phyloP scores from a whole-genome alignment of 1,140 invertebrate genomes.

The Linepithema humile region DNA sequence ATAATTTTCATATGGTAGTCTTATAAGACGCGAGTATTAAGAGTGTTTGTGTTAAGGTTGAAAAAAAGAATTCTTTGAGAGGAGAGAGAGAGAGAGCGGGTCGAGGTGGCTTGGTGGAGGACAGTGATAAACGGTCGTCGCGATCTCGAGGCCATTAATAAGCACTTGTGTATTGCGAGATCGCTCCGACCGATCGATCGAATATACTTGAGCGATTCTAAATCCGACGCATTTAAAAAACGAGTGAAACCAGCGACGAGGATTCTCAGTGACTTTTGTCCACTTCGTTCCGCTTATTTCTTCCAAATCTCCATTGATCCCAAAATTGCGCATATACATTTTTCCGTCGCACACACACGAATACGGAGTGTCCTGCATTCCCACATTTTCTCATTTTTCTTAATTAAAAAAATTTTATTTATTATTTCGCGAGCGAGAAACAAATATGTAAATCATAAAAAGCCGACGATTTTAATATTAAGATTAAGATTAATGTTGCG shows the following conservation, averaged over 20 bases:
- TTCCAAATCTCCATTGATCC: not conserved
- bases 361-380: not conserved
- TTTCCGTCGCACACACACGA: not conserved
- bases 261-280: not conserved
- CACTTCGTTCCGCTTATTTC: not conserved
- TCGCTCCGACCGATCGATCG: constrained; percentile 69
- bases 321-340: not conserved
- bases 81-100: constrained; percentile 7
- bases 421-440: not conserved
- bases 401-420: not conserved
- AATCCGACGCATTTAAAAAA: constrained; percentile 5
- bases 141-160: constrained; percentile 65
- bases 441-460: not conserved
- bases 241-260: constrained; percentile 36
- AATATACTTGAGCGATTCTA: constrained; percentile 37
- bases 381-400: not conserved
- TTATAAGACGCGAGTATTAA: constrained; percentile 70
- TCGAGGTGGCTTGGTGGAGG: not conserved
- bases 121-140: constrained; percentile 50
- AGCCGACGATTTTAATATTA: not conserved
- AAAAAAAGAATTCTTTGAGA: constrained; percentile 65
- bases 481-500: too few relatives aligned
- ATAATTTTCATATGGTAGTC: constrained; percentile 48
- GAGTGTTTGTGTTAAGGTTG: constrained; percentile 68
- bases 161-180: constrained; percentile 75